Evolutionary conservation across 64 coral and sea anemone genomes (phyloP).

Genomic region (Montipora foliosa): DNA sequence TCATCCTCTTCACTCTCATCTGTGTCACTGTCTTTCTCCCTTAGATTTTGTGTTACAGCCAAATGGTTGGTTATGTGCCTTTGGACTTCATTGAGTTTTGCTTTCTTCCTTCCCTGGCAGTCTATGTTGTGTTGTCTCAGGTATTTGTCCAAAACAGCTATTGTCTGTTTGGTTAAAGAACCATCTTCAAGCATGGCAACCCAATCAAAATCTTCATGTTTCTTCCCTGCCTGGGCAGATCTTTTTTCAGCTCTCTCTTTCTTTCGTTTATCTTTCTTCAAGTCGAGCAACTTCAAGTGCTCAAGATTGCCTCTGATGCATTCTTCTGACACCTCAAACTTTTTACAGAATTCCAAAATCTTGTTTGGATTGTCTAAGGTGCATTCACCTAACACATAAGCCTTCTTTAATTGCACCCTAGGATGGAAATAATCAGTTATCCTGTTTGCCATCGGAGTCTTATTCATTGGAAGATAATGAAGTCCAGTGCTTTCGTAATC

Average conservation of each 20-base stretch:
- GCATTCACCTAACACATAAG: slow-evolving; percentile 37
- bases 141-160: slow-evolving; percentile 60
- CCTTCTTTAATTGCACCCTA: slow-evolving; percentile 43
- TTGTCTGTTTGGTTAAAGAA: slow-evolving; percentile 57
- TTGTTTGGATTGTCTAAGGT: slow-evolving; percentile 52
- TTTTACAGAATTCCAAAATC: slow-evolving; percentile 29
- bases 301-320: not conserved
- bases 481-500: slow-evolving; percentile 58
- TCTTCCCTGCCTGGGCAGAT: slow-evolving; percentile 50
- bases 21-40: slow-evolving; percentile 45
- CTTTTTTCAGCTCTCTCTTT: slow-evolving; percentile 53
- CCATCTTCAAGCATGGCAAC: slow-evolving; percentile 58
- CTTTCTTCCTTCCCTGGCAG: slow-evolving; percentile 43
- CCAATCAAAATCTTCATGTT: not conserved
- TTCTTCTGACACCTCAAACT: slow-evolving; percentile 37
- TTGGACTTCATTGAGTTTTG: slow-evolving; percentile 50
- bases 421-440: slow-evolving; percentile 55
- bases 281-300: not conserved
- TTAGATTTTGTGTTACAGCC: slow-evolving; percentile 36
- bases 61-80: slow-evolving; percentile 37
- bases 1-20: not conserved
- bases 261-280: slow-evolving; percentile 41
- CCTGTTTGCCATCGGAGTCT: slow-evolving; percentile 36
- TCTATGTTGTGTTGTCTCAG: slow-evolving; percentile 15
- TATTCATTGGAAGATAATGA: slow-evolving; percentile 61